These are phyloP conservation scores for Oscheius onirici DNA, from an alignment of 2,888 invertebrate genomes.

Conservation along the genomic window DNA sequence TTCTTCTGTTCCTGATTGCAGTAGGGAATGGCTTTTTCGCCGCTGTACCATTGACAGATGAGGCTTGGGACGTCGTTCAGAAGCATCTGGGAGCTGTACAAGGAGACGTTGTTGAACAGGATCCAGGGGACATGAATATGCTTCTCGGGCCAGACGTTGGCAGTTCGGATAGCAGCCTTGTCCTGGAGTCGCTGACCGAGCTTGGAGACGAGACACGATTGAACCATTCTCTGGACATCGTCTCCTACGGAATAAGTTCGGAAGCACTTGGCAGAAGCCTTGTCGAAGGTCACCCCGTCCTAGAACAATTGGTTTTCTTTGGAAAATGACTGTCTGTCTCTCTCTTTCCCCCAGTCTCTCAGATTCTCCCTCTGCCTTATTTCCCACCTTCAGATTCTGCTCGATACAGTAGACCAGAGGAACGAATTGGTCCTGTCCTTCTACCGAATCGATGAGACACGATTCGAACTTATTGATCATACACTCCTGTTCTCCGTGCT, in stretches of 20 bases:
- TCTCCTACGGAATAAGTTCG: slow-evolving; percentile 46
- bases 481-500: slow-evolving; percentile 68
- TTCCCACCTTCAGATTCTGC: slow-evolving; percentile 37
- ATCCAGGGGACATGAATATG: slow-evolving; percentile 66
- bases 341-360: no score
- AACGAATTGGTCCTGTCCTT: slow-evolving; percentile 50
- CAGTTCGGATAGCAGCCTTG: slow-evolving; percentile 57
- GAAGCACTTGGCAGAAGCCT: slow-evolving; percentile 56
- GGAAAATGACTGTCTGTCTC: no score
- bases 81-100: slow-evolving; percentile 44
- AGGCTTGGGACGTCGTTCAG: slow-evolving; percentile 49
- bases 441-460: slow-evolving; percentile 58
- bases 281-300: slow-evolving; percentile 42
- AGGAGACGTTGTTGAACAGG: slow-evolving; percentile 62
- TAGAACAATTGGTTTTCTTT: neutral
- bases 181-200: slow-evolving; percentile 57
- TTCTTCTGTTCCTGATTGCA: slow-evolving; percentile 48
- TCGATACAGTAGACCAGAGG: slow-evolving; percentile 62
- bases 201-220: slow-evolving; percentile 58
- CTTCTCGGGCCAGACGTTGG: slow-evolving; percentile 54
- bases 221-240: slow-evolving; percentile 52
- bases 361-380: no score
- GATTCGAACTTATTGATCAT: slow-evolving; percentile 61
- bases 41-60: slow-evolving; percentile 56
- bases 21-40: slow-evolving; percentile 53